Evolutionary conservation across 2,113 vertebrate genomes (phyloP).

Genomic region (Echinops telfairi): DNA sequence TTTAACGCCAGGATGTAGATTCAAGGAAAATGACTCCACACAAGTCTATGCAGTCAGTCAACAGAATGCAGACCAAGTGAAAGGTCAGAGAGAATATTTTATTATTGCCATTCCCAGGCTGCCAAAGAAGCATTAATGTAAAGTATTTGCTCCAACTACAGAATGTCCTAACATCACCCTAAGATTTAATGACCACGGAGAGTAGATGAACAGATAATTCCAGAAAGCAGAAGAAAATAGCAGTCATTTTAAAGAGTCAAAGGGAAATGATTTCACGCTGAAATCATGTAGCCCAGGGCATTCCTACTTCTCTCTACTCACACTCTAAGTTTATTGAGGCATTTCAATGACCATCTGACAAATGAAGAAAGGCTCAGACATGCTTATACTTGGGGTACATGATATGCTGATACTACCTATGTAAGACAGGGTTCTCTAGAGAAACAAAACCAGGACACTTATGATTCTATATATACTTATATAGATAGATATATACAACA

Average conservation of each 20-base stretch:
- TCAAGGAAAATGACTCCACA: not conserved
- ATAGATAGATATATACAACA: too few relatives aligned
- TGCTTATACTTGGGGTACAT: too few relatives aligned
- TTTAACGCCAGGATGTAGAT: not conserved
- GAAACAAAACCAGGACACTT: too few relatives aligned
- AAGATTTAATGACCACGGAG: not conserved
- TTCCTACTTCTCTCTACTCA: not conserved
- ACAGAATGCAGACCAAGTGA: not conserved
- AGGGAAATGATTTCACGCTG: not conserved
- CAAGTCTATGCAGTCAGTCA: not conserved
- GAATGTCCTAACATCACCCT: not conserved
- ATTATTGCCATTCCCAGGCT: not conserved
- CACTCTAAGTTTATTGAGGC: not conserved
- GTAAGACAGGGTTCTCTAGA: too few relatives aligned
- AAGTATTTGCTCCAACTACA: not conserved
- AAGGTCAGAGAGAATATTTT: not conserved
- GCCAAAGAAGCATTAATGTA: not conserved
- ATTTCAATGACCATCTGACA: not conserved
- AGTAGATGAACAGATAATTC: constrained; percentile 15
- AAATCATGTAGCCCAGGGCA: not conserved
- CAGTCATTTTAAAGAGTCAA: constrained; percentile 17
- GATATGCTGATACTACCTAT: too few relatives aligned
- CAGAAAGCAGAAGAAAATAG: not conserved
- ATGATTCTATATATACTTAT: too few relatives aligned
- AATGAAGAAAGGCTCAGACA: not conserved